Conservation (phyloP, 2,888 invertebrate species). For the Sceliomorpha sp. region DNA sequence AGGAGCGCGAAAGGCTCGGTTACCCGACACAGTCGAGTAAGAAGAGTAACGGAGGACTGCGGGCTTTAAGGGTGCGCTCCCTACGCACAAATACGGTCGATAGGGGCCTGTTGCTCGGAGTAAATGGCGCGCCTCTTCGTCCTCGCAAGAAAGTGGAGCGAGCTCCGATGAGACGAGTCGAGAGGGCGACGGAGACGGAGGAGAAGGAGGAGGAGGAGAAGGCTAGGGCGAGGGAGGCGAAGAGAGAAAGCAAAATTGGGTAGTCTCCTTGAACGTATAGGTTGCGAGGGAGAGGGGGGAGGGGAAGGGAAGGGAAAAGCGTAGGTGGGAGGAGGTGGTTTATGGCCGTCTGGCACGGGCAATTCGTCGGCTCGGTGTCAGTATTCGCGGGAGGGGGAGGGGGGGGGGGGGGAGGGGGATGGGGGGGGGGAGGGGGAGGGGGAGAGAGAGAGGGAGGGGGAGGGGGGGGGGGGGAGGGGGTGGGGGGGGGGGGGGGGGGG, state of each 20-base stretch:
- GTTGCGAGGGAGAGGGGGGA: neutral
- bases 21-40: conserved; percentile 9
- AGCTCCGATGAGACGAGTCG: conserved; percentile 12
- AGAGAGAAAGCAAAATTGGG: conserved; percentile 36
- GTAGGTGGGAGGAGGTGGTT: conserved; percentile 15
- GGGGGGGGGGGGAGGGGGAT: too few species aligned
- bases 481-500: too few species aligned
- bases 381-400: conserved; percentile 20
- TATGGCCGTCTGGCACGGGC: conserved; percentile 36
- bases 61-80: conserved; percentile 20
- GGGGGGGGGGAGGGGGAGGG: too few species aligned
- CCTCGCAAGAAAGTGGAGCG: conserved; percentile 31
- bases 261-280: conserved; percentile 22
- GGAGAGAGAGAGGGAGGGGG: too few species aligned
- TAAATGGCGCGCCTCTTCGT: conserved; percentile 58
- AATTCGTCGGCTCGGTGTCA: conserved; percentile 27
- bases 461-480: too few species aligned
- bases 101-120: conserved; percentile 72
- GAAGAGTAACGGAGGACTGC: conserved; percentile 25
- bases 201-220: conserved; percentile 16
- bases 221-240: conserved; percentile 9
- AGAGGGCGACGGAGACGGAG: conserved; percentile 15
- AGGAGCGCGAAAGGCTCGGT: conserved; percentile 10
- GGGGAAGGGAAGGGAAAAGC: neutral
- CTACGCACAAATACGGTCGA: conserved; percentile 68